Percentiles rank a stretch among this genome's conserved stretches.
Conservation (phyloP, 2,113 vertebrate species). For the Semicossyphus pulcher region DNA sequence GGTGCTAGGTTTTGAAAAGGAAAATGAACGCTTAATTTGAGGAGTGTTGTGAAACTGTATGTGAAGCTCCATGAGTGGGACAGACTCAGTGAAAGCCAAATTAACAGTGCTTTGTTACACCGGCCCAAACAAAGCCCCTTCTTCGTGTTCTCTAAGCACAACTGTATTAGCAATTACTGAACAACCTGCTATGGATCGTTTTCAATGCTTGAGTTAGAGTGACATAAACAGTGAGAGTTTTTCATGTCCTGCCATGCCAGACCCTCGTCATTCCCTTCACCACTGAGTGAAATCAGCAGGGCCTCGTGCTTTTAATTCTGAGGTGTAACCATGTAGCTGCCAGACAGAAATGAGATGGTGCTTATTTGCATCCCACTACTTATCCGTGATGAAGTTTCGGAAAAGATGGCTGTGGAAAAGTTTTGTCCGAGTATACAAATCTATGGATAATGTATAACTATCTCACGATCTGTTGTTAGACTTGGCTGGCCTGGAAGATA, state of each 20-base stretch:
- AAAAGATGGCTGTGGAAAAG: no score
- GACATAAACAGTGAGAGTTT: constrained; percentile 48
- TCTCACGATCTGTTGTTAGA: no score
- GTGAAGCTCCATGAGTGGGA: background rate
- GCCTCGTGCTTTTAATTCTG: constrained; percentile 23
- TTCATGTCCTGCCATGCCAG: constrained; percentile 49
- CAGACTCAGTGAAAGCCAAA: background rate
- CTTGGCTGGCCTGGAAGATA: no score
- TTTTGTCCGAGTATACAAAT: no score
- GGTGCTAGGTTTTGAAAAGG: no score
- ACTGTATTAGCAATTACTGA: constrained; percentile 7
- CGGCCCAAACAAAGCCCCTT: background rate
- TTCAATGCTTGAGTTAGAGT: constrained; percentile 23
- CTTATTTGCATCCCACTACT: no score
- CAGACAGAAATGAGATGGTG: background rate
- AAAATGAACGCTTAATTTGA: no score
- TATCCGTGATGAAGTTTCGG: no score
- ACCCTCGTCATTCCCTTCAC: constrained; percentile 51
- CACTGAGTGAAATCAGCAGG: constrained; percentile 45
- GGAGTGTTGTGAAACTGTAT: no score
- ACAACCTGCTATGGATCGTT: constrained; percentile 3
- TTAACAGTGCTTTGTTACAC: background rate
- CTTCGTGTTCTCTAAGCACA: constrained; percentile 16
- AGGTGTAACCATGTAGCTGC: constrained; percentile 11
- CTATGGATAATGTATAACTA: no score